A percentile compares a stretch with the other conserved stretches of the same genome.
Conservation (phyloP, 2,797 vertebrate genomes). For the Octomys mimax region DNA sequence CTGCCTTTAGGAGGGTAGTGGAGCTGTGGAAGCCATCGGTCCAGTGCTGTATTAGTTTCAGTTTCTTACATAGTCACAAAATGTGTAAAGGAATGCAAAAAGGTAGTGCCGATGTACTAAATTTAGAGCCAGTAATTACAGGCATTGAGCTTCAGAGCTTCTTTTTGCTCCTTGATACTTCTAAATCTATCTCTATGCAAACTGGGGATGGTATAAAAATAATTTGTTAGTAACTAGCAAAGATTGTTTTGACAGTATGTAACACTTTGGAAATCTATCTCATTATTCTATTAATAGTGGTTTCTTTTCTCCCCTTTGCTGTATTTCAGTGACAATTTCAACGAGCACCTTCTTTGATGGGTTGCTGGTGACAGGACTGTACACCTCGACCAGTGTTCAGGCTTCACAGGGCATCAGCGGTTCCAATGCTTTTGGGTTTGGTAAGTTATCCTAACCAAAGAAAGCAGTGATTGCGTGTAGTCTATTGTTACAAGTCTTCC, state of each 20-base stretch:
- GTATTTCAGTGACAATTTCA: constrained; percentile 95
- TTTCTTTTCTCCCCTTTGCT: constrained; percentile 69
- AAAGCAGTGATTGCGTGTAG: neutral
- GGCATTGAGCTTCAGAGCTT: neutral
- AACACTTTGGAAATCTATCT: constrained; percentile 7
- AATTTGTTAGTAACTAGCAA: constrained; percentile 36
- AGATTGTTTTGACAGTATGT: constrained; percentile 55
- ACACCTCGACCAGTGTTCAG: constrained; percentile 97
- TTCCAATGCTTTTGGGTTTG: constrained; percentile 96
- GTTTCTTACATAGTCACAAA: constrained; percentile 43
- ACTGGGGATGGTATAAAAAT: constrained; percentile 12
- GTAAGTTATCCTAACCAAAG: constrained; percentile 90
- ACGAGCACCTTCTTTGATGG: constrained; percentile 98
- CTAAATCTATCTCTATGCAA: neutral
- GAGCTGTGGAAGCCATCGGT: neutral
- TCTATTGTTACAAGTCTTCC: neutral
- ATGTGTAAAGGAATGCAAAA: constrained; percentile 66
- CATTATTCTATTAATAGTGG: constrained; percentile 35
- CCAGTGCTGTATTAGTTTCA: constrained; percentile 61
- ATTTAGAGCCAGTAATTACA: constrained; percentile 50
- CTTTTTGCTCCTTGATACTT: constrained; percentile 44
- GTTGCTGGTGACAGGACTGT: constrained; percentile 97
- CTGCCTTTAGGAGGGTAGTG: constrained; percentile 22
- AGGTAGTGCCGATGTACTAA: constrained; percentile 22
- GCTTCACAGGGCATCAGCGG: constrained; percentile 95